phyloP scores from a whole-genome alignment of 2,888 invertebrate species.

The Nebria salina region DNA sequence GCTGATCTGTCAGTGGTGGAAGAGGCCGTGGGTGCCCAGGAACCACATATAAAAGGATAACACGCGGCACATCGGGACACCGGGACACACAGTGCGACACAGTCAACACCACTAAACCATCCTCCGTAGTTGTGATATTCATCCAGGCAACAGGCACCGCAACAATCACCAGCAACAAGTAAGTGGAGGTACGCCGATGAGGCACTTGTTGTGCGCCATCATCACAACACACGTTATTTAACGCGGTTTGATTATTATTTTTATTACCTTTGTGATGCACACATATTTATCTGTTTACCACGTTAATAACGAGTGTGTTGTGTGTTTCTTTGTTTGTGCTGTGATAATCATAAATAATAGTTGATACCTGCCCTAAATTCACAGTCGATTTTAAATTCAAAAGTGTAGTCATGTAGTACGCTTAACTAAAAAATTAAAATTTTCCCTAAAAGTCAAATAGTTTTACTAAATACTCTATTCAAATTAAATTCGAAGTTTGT shows the following conservation, averaged over 20 bases:
- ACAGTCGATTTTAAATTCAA: too few species aligned
- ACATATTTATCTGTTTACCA: neutral
- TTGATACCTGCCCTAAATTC: too few species aligned
- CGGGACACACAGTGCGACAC: conserved; percentile 34
- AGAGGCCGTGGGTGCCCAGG: conserved; percentile 42
- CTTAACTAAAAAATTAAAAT: too few species aligned
- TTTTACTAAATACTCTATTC: too few species aligned
- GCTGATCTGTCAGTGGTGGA: conserved; percentile 17
- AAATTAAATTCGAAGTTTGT: too few species aligned
- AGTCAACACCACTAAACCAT: conserved; percentile 15
- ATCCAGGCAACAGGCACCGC: neutral
- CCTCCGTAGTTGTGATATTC: conserved; percentile 6
- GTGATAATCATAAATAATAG: neutral
- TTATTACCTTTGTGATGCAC: conserved; percentile 6
- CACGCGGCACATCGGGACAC: conserved; percentile 25
- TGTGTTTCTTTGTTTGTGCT: neutral
- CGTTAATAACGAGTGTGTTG: neutral
- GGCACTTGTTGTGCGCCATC: conserved; percentile 11
- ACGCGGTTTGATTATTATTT: conserved; percentile 5
- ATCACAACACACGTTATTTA: neutral
- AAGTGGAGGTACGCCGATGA: conserved; percentile 19
- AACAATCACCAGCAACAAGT: conserved; percentile 36
- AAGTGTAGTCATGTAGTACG: too few species aligned
- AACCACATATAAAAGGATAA: conserved; percentile 31
- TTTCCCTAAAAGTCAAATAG: too few species aligned